Evolutionary conservation across 2,113 vertebrate genomes (phyloP).

Genomic region (Cariama cristata): DNA sequence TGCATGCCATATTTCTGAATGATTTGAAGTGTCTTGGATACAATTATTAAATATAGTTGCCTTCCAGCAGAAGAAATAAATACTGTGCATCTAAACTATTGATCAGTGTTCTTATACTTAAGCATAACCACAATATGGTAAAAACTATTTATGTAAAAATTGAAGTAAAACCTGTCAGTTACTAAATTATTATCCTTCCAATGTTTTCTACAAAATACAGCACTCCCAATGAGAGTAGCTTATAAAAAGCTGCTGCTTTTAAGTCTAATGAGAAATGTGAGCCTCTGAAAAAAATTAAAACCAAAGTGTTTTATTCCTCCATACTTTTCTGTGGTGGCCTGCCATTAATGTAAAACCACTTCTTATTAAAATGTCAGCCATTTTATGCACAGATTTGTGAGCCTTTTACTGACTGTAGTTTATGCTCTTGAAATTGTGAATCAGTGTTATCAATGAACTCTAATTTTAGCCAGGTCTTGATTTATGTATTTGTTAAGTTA

Average conservation of each 20-base stretch:
- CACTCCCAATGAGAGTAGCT: conserved; percentile 24
- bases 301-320: conserved; percentile 73
- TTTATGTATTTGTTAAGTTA: background rate
- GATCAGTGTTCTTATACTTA: conserved; percentile 71
- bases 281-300: conserved; percentile 70
- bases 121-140: conserved; percentile 68
- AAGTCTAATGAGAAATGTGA: conserved; percentile 29
- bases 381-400: conserved; percentile 71
- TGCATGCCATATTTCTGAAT: conserved; percentile 86
- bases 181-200: conserved; percentile 45
- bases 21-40: conserved; percentile 84
- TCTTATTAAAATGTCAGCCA: conserved; percentile 66
- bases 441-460: background rate
- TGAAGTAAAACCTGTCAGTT: conserved; percentile 52
- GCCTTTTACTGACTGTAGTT: conserved; percentile 71
- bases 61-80: conserved; percentile 79
- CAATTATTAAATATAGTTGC: conserved; percentile 77
- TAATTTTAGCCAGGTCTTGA: conserved; percentile 11
- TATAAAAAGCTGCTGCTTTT: conserved; percentile 47
- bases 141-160: conserved; percentile 63
- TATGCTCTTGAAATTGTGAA: conserved; percentile 55
- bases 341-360: conserved; percentile 73
- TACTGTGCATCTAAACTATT: conserved; percentile 68
- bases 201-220: conserved; percentile 21
- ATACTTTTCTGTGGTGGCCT: conserved; percentile 67